Evolutionary conservation across 1,140 invertebrate species (phyloP).

Genomic region (Pseudobourletiella spinata): DNA sequence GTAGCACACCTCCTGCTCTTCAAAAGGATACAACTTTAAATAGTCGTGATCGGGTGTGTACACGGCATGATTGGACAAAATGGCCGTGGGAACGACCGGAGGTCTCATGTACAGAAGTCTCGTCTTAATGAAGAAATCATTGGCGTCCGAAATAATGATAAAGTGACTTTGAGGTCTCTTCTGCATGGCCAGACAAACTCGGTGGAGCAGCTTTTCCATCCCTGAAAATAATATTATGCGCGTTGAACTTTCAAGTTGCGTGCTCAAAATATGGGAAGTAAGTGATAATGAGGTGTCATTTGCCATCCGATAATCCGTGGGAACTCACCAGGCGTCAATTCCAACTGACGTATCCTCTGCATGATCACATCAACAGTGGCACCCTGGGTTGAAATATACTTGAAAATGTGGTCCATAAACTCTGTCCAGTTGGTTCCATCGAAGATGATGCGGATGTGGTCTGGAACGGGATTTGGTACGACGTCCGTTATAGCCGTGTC

Average conservation of each 20-base stretch:
- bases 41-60: slow-evolving; percentile 6
- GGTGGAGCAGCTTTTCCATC: slow-evolving; percentile 22
- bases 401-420: slow-evolving; percentile 30
- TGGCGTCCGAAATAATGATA: slow-evolving; percentile 30
- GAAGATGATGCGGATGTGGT: slow-evolving; percentile 10
- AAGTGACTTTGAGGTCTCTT: slow-evolving; percentile 1
- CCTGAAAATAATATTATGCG: too few species aligned
- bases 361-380: slow-evolving; percentile 11
- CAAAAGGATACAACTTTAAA: slow-evolving; percentile 26
- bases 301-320: too few species aligned
- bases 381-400: slow-evolving; percentile 23
- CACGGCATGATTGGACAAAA: slow-evolving; percentile 27
- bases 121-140: slow-evolving; percentile 29
- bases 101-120: slow-evolving; percentile 11
- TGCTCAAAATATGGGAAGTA: not conserved
- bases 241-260: not conserved
- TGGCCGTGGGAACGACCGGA: slow-evolving; percentile 18
- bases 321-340: slow-evolving; percentile 22
- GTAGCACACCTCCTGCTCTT: slow-evolving; percentile 14
- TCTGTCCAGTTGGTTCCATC: slow-evolving; percentile 21
- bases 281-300: too few species aligned
- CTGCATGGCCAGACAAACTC: not conserved
- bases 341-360: slow-evolving; percentile 10
- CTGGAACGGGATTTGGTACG: slow-evolving; percentile 15
- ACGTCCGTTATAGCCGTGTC: slow-evolving; percentile 26